These are phyloP conservation scores for Crotalus tigris DNA, from an alignment of 2,113 vertebrate species.

Conservation along the genomic window DNA sequence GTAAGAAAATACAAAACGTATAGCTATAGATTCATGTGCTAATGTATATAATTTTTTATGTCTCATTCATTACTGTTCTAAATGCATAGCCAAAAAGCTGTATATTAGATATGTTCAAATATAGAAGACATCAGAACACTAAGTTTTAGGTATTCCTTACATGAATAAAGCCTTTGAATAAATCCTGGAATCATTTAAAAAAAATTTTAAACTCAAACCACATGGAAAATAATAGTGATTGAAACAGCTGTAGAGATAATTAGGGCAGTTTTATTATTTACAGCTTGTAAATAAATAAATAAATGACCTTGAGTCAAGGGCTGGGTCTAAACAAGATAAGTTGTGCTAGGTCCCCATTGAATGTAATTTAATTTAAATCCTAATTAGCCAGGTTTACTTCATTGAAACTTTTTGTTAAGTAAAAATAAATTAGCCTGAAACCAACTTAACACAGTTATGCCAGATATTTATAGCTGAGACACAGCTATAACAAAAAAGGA, in stretches of 20 bases:
- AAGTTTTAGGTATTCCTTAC: not conserved
- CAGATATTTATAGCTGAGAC: no score
- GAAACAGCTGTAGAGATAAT: not conserved
- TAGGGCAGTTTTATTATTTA: not conserved
- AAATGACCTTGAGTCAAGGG: not conserved
- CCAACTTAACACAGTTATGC: not conserved
- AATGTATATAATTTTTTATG: slow-evolving; percentile 45
- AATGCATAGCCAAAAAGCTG: not conserved
- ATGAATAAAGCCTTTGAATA: not conserved
- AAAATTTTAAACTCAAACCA: not conserved
- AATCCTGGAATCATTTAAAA: not conserved
- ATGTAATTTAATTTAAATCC: not conserved
- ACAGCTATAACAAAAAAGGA: not conserved
- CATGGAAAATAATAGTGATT: not conserved
- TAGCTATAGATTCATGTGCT: slow-evolving; percentile 41
- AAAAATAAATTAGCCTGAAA: not conserved
- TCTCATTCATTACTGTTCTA: slow-evolving; percentile 26
- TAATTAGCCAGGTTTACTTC: not conserved
- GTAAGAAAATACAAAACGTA: slow-evolving; percentile 37
- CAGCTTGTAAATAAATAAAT: not conserved
- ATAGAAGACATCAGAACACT: not conserved
- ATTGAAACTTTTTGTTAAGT: not conserved
- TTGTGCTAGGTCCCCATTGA: not conserved
- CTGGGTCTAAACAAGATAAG: not conserved
- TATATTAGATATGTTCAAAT: not conserved